Conservation (phyloP, 2,888 invertebrate genomes). For the Onthophagus sagittarius region DNA sequence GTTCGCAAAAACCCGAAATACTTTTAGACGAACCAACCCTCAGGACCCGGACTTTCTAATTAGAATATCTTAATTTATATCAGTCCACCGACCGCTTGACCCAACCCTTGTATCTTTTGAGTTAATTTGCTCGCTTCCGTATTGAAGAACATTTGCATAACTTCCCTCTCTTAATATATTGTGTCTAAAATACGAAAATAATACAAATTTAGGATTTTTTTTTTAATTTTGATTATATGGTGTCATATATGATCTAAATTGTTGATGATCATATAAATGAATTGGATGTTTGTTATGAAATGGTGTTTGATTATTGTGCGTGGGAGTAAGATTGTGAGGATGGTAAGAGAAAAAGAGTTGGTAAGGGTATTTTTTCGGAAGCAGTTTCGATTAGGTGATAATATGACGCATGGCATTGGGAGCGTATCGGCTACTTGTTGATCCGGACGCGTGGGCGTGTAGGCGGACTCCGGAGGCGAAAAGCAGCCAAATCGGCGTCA, state of each 20-base stretch:
- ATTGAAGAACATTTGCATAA: not conserved
- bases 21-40: not conserved
- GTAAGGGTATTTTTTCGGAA: conserved; percentile 27
- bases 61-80: conserved; percentile 73
- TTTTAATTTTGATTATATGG: no score
- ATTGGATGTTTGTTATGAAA: not conserved
- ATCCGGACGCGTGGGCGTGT: conserved; percentile 38
- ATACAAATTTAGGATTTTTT: no score
- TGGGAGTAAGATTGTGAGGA: conserved; percentile 4
- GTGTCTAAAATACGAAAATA: no score
- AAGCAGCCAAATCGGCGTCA: conserved; percentile 43
- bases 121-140: conserved; percentile 35
- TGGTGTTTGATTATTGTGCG: conserved; percentile 51
- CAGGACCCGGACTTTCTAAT: conserved; percentile 43
- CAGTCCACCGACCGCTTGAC: conserved; percentile 45
- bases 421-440: conserved; percentile 52
- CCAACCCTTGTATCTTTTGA: conserved; percentile 45
- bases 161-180: not conserved
- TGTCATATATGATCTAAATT: no score
- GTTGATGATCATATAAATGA: no score
- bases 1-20: not conserved
- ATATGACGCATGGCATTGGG: conserved; percentile 37
- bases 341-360: conserved; percentile 1
- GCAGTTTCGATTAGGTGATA: conserved; percentile 35
- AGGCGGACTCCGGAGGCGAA: conserved; percentile 44